Base-by-base conservation (phyloP, 1,140 invertebrate species). In the Panagrolaimus sp. region DNA sequence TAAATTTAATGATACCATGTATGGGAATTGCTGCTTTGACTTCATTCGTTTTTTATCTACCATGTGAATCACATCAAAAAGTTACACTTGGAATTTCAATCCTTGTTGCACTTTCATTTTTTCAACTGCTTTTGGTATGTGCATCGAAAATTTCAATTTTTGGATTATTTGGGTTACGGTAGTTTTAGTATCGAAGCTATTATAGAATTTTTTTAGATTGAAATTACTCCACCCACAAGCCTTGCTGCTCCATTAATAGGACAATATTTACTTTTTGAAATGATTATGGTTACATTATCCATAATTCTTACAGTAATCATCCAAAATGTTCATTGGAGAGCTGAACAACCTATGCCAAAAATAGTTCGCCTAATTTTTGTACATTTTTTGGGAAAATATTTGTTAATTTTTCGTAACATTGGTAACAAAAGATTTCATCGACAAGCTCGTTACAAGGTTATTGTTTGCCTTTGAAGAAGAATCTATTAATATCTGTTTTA, bases 211-310 rank as follows among this genome's bases (percentile, higher is more conserved):
- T 9, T 69, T 67, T 46, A 79, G 77, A 77, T 79, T 69, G 98
- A 98, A 86, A 98, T 98, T 83, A 87, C 98, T 70, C 96, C 96
- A 65, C 96, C 94, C 5, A 97, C 93, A 0, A 94, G 92, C 27
- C 87, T 96, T 14, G 92, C 94, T 77, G 86, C 96, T 74, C 93
- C 93, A 69, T 86, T 99, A 70, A 98, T 98, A 74, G 93, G 93
- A 83, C 98, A 98, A 86, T 98, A 98, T 86, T 38, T 75, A 53
- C 87, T 98, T 2, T 98, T 99, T 85, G 98, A 95, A 42, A 98
- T 99, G 86, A 93, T 98, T 70, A 98, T 98, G 94, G 98, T 98
- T 84, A 97, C 95, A 20, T 90, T 98, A 72, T 95, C 93, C 87
- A 97, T 99, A 85, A 86, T 98, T 68, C 91, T 96, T 5, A 98